Percentiles rank a stretch among this genome's conserved stretches.
These are phyloP conservation scores for Eupithecia subumbrata DNA, from an alignment of 2,888 invertebrate genomes.

Conservation along the genomic window DNA sequence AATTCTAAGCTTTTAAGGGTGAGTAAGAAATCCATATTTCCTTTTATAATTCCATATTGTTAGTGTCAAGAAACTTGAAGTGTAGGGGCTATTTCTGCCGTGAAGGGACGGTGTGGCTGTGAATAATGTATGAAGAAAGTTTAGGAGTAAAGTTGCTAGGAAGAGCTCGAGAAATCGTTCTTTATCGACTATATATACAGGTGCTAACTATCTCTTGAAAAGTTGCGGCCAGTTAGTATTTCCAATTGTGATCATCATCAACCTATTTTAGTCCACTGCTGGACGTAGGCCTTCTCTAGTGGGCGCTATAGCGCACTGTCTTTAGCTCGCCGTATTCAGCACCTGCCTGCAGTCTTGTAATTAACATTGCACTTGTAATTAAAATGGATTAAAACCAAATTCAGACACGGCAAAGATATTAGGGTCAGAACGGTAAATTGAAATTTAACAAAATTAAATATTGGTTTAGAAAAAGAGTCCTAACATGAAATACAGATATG, in stretches of 20 bases:
- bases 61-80: constrained; percentile 8
- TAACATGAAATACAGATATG: too few species aligned
- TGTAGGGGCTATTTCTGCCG: constrained; percentile 9
- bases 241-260: not conserved
- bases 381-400: not conserved
- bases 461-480: too few species aligned
- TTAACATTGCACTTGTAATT: not conserved
- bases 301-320: too few species aligned
- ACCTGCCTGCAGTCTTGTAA: too few species aligned
- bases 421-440: not conserved
- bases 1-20: too few species aligned
- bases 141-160: constrained; percentile 27
- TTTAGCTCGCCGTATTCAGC: too few species aligned
- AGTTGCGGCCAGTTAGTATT: too few species aligned
- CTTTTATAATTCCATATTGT: not conserved
- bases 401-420: not conserved
- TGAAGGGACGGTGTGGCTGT: constrained; percentile 14
- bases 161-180: constrained; percentile 24
- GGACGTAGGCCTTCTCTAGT: too few species aligned
- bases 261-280: too few species aligned
- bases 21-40: not conserved
- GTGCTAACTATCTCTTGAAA: not conserved
- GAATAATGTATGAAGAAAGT: constrained; percentile 35
- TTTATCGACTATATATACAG: not conserved
- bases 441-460: not conserved